These are phyloP conservation scores for Aradophagus sp. DNA, from an alignment of 1,140 invertebrate genomes.

Conservation along the genomic window DNA sequence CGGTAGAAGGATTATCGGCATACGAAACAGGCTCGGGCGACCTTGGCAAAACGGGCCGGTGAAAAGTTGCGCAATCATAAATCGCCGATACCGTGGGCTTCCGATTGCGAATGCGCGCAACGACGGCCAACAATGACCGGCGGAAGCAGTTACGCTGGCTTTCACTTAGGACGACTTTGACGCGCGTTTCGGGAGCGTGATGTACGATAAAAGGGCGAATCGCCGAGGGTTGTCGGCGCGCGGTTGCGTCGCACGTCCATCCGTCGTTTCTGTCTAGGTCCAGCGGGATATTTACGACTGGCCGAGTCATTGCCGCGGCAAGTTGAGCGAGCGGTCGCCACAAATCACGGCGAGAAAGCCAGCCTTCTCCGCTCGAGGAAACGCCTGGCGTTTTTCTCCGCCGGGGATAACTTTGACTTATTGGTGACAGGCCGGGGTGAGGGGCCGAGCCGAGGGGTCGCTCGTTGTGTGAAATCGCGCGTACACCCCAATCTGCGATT, in stretches of 20 bases:
- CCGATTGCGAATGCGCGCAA: slow-evolving; percentile 19
- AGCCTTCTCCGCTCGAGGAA: slow-evolving; percentile 73
- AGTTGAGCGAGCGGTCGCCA: slow-evolving; percentile 73
- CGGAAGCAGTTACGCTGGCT: slow-evolving; percentile 45
- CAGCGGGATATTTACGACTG: slow-evolving; percentile 74
- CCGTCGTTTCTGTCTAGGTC: slow-evolving; percentile 58
- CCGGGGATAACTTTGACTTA: slow-evolving; percentile 74
- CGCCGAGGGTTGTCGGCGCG: slow-evolving; percentile 31
- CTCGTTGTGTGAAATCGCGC: slow-evolving; percentile 31
- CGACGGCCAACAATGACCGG: slow-evolving; percentile 27
- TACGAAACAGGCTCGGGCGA: too few relatives aligned
- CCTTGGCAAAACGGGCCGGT: too few relatives aligned
- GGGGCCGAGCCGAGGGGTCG: slow-evolving; percentile 16
- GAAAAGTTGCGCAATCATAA: too few relatives aligned
- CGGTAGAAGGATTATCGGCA: too few relatives aligned
- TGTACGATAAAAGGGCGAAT: slow-evolving; percentile 52
- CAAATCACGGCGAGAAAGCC: slow-evolving; percentile 74
- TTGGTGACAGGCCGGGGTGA: slow-evolving; percentile 67
- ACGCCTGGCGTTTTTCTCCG: slow-evolving; percentile 74
- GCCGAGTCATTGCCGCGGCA: slow-evolving; percentile 73
- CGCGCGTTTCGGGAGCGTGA: slow-evolving; percentile 34
- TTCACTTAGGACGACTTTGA: slow-evolving; percentile 41
- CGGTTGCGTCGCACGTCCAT: slow-evolving; percentile 53
- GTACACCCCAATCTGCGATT: slow-evolving; percentile 27
- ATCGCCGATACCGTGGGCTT: slow-evolving; percentile 28